Percentiles rank a stretch among this genome's conserved stretches.
These are phyloP conservation scores for Stenotaenia linearis DNA, from an alignment of 2,888 invertebrate genomes.

Conservation along the genomic window DNA sequence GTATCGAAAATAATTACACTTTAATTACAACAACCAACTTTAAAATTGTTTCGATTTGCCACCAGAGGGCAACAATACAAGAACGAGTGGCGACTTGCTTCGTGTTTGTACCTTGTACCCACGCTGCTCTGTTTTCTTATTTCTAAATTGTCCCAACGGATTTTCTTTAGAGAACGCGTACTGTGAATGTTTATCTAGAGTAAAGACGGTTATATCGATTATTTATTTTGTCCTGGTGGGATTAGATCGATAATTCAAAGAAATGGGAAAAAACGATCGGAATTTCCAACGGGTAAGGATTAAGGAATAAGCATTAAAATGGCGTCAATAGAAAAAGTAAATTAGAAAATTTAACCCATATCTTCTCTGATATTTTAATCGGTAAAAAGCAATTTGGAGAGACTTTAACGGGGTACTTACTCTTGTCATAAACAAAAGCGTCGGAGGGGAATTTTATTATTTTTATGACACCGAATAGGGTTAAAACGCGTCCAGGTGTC, in stretches of 20 bases:
- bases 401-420: background rate
- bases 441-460: background rate
- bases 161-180: background rate
- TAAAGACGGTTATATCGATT: background rate
- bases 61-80: background rate
- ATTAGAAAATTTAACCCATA: background rate
- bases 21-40: background rate
- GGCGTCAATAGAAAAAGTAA: background rate
- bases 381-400: background rate
- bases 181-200: background rate
- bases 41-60: background rate
- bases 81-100: background rate
- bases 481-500: background rate
- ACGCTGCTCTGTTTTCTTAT: background rate
- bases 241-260: background rate
- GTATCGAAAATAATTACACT: background rate
- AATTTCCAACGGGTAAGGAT: background rate
- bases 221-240: background rate
- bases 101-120: too few relatives aligned
- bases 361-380: background rate
- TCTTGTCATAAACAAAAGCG: background rate
- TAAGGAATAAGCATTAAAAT: background rate
- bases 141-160: background rate
- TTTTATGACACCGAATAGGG: background rate
- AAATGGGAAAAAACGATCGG: background rate